Percentiles rank a stretch among this genome's conserved stretches.
Evolutionary conservation across 1,140 invertebrate genomes (phyloP).

Genomic region (Caerostris extrusa): DNA sequence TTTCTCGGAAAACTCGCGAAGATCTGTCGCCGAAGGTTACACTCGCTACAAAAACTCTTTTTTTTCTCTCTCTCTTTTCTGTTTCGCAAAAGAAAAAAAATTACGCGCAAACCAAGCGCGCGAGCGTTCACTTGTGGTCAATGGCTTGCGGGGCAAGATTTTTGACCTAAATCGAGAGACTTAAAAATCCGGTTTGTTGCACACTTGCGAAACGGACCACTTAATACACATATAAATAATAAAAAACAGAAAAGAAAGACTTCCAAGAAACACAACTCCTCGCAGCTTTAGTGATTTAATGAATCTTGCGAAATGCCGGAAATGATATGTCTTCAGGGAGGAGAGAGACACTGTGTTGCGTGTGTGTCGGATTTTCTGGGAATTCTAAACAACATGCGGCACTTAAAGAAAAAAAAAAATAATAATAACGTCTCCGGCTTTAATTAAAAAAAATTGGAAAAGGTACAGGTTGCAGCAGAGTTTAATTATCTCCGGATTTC

Average conservation of each 20-base stretch:
- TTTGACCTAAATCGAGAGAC: constrained; percentile 38
- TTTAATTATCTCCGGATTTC: not conserved
- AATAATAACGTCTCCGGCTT: not conserved
- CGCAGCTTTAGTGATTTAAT: not conserved
- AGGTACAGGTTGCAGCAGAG: not conserved
- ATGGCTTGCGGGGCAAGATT: constrained; percentile 33
- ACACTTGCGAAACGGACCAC: constrained; percentile 35
- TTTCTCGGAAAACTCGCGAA: not conserved
- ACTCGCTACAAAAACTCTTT: not conserved
- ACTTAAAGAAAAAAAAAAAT: not conserved
- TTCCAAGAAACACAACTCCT: not conserved
- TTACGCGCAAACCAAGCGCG: not conserved
- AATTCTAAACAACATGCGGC: not conserved
- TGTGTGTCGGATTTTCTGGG: not conserved
- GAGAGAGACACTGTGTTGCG: not conserved
- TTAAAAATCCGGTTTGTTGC: constrained; percentile 28
- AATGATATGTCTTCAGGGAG: constrained; percentile 18
- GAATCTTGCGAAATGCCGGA: constrained; percentile 38
- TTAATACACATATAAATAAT: not conserved
- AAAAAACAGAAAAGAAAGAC: not conserved
- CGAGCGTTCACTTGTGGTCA: constrained; percentile 35
- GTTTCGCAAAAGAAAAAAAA: not conserved
- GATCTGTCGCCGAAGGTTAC: constrained; percentile 17
- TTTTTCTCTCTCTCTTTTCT: not conserved
- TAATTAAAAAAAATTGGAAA: not conserved